Evolutionary conservation across 2,113 vertebrate species (phyloP), one percentile per base, ranked within the genome.

Genomic region (Genyomyrus donnyi): DNA sequence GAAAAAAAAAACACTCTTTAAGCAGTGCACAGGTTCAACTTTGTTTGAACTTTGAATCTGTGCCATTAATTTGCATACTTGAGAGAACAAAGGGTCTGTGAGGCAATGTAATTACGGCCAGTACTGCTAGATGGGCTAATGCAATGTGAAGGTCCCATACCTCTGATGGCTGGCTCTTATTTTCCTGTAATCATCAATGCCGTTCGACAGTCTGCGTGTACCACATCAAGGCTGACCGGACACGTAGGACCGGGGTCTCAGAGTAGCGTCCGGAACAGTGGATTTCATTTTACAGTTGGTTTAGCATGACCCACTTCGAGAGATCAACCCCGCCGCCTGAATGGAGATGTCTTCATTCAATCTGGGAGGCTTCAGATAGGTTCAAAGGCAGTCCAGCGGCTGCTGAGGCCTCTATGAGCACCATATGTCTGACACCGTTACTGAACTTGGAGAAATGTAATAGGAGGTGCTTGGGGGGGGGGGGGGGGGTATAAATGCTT

Each of bases 11-110:
- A 21, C 15, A 49, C 52, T 87, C 88, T 45, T 35, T 74, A 74
- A 56, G 27, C 21, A 19, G 66, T 46, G 15, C 88, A 80, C 86
- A 87, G 62, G 50, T 88, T 88, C 27, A 88, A 88, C 85, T 46
- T 56, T 80, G 21, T 70, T 24, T 88, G 86, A 88, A 80, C 66
- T 56, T 35, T 90, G 85, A 46, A 17, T 90, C 39, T 62, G 45
- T 90, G 83, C 85, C 10, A 27, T 86, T 85, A 89, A 89, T 80
- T 89, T 21, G 88, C 46, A 49, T 52, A n/a, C n/a, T 48, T 80
- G 88, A 48, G 66, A 52, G 88, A 89, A 80, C 88, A 89, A 89
- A 89, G 88, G 13, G 17, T 5, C 88, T 74, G 35, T 31, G 58
- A 83, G 46, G 50, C 46, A 53, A 5, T 50, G 45, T 77, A 31